These are phyloP conservation scores for Brachymystax lenok DNA, from an alignment of 2,797 vertebrate genomes.

Conservation along the genomic window DNA sequence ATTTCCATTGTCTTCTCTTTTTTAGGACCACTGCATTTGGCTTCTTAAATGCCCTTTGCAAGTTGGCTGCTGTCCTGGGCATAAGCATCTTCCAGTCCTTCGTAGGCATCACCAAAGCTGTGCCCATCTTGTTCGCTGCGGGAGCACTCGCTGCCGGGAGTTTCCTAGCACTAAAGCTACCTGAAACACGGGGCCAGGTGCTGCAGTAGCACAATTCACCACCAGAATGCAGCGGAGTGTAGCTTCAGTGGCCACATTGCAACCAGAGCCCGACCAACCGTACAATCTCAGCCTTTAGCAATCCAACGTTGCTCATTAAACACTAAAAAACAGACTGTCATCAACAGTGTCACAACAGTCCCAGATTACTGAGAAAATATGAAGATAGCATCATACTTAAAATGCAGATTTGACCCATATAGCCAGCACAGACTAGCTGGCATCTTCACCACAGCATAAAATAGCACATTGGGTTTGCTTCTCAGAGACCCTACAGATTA, in stretches of 20 bases:
- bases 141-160: slow-evolving; percentile 89
- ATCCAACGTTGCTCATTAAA: slow-evolving; percentile 56
- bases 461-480: slow-evolving; percentile 3
- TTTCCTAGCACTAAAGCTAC: slow-evolving; percentile 91
- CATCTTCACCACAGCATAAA: background rate
- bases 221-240: slow-evolving; percentile 34
- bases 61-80: slow-evolving; percentile 91
- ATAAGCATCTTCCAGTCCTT: slow-evolving; percentile 98
- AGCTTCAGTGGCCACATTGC: slow-evolving; percentile 55
- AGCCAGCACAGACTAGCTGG: background rate
- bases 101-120: slow-evolving; percentile 93
- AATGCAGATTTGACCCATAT: slow-evolving; percentile 28
- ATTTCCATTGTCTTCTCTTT: slow-evolving; percentile 34
- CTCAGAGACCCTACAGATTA: background rate
- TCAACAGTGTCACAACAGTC: slow-evolving; percentile 54
- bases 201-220: slow-evolving; percentile 81
- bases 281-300: slow-evolving; percentile 42
- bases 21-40: slow-evolving; percentile 91
- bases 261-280: slow-evolving; percentile 51
- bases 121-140: slow-evolving; percentile 92
- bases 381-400: slow-evolving; percentile 51
- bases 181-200: slow-evolving; percentile 93
- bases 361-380: slow-evolving; percentile 52
- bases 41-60: slow-evolving; percentile 95
- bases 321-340: slow-evolving; percentile 53